A percentile compares a stretch with the other conserved stretches of the same genome.
phyloP scores from a whole-genome alignment of 2,797 vertebrate species.

The Esox masquinongy region DNA sequence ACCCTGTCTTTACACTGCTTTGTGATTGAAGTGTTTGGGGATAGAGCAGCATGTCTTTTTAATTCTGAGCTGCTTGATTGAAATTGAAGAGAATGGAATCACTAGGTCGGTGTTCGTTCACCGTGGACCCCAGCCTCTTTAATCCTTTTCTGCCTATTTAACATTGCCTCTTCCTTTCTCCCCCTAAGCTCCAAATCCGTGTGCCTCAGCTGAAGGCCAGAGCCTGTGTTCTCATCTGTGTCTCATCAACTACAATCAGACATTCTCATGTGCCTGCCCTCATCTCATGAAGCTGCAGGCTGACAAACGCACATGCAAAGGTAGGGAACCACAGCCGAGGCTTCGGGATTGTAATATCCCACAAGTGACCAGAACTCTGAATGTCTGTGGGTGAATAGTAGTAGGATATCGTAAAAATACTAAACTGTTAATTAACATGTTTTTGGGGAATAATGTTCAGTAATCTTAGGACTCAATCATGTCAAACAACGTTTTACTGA shows the following conservation, averaged over 20 bases:
- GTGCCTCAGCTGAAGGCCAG: conserved; percentile 83
- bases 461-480: neutral
- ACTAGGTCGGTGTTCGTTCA: neutral
- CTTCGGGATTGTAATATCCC: too few species aligned
- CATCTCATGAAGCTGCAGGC: conserved; percentile 95
- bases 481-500: neutral
- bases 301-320: conserved; percentile 90
- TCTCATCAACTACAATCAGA: conserved; percentile 97
- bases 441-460: too few species aligned
- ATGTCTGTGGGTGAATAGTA: too few species aligned
- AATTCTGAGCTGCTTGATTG: neutral
- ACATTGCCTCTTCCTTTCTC: neutral
- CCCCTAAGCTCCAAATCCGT: conserved; percentile 89
- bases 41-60: neutral
- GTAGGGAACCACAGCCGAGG: conserved; percentile 61
- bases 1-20: too few species aligned
- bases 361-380: too few species aligned
- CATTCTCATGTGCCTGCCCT: conserved; percentile 92
- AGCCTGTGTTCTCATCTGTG: conserved; percentile 93
- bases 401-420: too few species aligned
- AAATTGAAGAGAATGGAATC: neutral
- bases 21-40: neutral
- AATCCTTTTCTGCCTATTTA: neutral
- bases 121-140: neutral
- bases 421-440: too few species aligned